Evolutionary conservation across 2,113 vertebrate genomes (phyloP).

Genomic region (Sardina pilchardus): DNA sequence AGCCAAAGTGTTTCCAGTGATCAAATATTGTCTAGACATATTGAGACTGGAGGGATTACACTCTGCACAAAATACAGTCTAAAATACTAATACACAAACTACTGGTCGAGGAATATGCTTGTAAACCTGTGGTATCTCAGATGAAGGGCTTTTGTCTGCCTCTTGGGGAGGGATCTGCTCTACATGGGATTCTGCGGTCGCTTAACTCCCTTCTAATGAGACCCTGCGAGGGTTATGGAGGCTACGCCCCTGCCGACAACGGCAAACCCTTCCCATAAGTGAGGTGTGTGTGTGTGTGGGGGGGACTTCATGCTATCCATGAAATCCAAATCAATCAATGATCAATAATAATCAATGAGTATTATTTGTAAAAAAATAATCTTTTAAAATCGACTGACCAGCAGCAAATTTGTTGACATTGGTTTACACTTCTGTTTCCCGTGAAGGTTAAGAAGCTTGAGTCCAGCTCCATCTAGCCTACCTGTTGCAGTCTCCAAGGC

Average conservation of each 20-base stretch:
- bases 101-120: neutral
- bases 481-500: neutral
- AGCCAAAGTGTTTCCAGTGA: no score
- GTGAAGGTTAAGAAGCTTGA: neutral
- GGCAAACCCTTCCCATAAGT: neutral
- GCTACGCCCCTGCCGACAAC: conserved; percentile 25
- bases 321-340: no score
- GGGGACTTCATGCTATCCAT: no score
- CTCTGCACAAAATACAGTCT: neutral
- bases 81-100: neutral
- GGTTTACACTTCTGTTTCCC: neutral
- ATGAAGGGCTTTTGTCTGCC: neutral
- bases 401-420: neutral
- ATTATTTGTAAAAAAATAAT: neutral
- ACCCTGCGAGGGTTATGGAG: conserved; percentile 54
- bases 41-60: neutral
- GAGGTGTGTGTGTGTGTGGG: no score
- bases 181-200: neutral
- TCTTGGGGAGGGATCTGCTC: neutral
- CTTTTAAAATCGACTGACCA: neutral
- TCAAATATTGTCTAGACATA: no score
- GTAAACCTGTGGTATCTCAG: neutral
- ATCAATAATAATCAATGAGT: no score
- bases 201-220: conserved; percentile 59
- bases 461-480: neutral